These are phyloP conservation scores for Coregonus ussuriensis DNA, from an alignment of 2,797 vertebrate species.

Conservation along the genomic window DNA sequence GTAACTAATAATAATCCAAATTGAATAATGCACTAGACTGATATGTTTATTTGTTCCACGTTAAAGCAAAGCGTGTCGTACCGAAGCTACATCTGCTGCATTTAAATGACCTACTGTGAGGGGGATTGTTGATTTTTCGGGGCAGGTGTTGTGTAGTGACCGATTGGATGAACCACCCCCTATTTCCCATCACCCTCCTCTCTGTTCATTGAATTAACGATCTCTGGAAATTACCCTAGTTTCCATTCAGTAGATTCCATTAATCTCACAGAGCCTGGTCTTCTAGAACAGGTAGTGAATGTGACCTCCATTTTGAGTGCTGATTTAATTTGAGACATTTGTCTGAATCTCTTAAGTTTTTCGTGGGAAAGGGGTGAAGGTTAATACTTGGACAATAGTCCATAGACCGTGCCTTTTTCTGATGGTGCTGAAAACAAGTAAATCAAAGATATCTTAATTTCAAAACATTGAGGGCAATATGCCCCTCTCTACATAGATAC, in stretches of 20 bases:
- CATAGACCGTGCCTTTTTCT: slow-evolving; percentile 93
- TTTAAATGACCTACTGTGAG: slow-evolving; percentile 41
- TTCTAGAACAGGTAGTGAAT: slow-evolving; percentile 21
- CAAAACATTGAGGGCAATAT: slow-evolving; percentile 65
- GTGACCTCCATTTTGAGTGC: slow-evolving; percentile 5
- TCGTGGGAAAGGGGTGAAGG: slow-evolving; percentile 44
- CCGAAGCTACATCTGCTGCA: slow-evolving; percentile 20
- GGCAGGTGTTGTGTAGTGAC: slow-evolving; percentile 28
- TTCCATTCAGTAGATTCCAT: slow-evolving; percentile 5
- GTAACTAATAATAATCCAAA: slow-evolving; percentile 56
- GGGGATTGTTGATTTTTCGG: slow-evolving; percentile 5
- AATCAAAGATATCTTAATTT: slow-evolving; percentile 76
- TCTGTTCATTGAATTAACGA: slow-evolving; percentile 8
- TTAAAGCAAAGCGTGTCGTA: slow-evolving; percentile 21
- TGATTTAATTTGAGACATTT: not conserved
- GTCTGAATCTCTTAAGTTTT: not conserved
- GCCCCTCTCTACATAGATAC: slow-evolving; percentile 59
- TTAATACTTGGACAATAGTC: slow-evolving; percentile 61
- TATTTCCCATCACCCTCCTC: slow-evolving; percentile 1
- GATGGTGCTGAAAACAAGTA: slow-evolving; percentile 87
- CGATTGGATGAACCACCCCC: slow-evolving; percentile 48
- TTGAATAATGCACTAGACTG: slow-evolving; percentile 69
- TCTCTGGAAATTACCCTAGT: slow-evolving; percentile 26
- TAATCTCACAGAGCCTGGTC: slow-evolving; percentile 28
- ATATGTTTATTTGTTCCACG: slow-evolving; percentile 29